These are phyloP conservation scores for Melanchra persicariae DNA, from an alignment of 2,888 invertebrate species.

Conservation along the genomic window DNA sequence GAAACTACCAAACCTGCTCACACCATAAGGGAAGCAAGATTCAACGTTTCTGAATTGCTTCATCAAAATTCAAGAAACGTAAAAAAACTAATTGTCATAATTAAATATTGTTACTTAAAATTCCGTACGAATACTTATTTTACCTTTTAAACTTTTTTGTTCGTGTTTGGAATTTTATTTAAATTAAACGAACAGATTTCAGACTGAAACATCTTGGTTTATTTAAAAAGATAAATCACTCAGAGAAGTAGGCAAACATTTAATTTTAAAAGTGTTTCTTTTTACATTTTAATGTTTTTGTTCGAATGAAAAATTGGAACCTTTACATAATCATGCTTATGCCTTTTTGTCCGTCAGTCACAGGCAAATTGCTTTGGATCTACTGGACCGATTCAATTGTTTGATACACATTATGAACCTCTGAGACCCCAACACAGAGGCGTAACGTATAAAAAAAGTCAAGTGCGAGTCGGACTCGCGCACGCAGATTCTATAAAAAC, in stretches of 20 bases:
- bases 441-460: too few relatives aligned
- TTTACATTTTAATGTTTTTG: conserved; percentile 22
- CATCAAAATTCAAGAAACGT: conserved; percentile 53
- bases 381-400: neutral
- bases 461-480: too few relatives aligned
- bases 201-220: conserved; percentile 1
- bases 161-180: conserved; percentile 55
- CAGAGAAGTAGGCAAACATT: conserved; percentile 17
- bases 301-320: neutral
- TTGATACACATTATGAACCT: neutral
- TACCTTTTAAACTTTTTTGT: conserved; percentile 59
- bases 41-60: conserved; percentile 4
- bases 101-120: conserved; percentile 60
- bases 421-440: neutral
- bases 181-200: conserved; percentile 30
- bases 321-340: neutral
- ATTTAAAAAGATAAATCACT: conserved; percentile 13
- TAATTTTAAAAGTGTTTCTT: conserved; percentile 17
- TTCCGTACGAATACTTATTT: conserved; percentile 49
- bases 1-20: neutral
- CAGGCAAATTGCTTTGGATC: neutral
- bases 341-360: neutral
- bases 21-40: conserved; percentile 16
- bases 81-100: conserved; percentile 54
- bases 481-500: too few relatives aligned